Percentiles rank a stretch among this genome's conserved stretches.
Evolutionary conservation across 2,113 vertebrate species (phyloP).

Genomic region (Apteryx owenii): DNA sequence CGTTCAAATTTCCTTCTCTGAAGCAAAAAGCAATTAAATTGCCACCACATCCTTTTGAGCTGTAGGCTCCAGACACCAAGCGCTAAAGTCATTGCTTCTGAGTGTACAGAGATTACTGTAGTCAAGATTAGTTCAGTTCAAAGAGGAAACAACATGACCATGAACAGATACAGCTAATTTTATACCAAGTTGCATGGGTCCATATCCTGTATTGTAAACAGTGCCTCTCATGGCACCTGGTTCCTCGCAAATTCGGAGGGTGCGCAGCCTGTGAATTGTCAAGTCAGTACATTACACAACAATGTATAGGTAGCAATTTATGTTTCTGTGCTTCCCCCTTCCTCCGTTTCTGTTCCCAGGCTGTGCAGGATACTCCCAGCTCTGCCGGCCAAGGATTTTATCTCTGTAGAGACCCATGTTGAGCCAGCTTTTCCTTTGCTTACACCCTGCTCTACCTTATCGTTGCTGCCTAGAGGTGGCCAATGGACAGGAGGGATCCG

Average conservation of each 20-base stretch:
- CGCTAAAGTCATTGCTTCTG: not conserved
- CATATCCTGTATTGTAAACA: accelerated
- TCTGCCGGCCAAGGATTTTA: not conserved
- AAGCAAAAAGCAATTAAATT: not conserved
- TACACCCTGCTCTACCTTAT: accelerated
- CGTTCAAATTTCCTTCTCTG: not conserved
- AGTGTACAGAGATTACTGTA: not conserved
- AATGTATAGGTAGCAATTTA: not conserved
- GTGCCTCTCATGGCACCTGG: accelerated
- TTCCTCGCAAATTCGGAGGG: accelerated
- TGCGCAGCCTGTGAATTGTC: accelerated
- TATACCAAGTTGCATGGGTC: not conserved
- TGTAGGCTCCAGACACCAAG: not conserved
- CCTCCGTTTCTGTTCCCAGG: accelerated
- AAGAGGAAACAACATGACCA: not conserved
- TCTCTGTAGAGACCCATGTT: not conserved
- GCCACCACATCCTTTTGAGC: accelerated
- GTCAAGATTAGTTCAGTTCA: not conserved
- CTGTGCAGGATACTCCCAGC: not conserved
- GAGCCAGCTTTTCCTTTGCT: accelerated
- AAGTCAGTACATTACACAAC: accelerated
- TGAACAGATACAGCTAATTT: not conserved
- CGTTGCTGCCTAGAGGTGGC: not conserved
- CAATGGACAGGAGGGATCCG: accelerated
- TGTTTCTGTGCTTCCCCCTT: not conserved